Percentiles rank a stretch among this genome's conserved stretches.
These are phyloP conservation scores for Steatocranus sp. DNA, from an alignment of 2,797 vertebrate species.

Conservation along the genomic window DNA sequence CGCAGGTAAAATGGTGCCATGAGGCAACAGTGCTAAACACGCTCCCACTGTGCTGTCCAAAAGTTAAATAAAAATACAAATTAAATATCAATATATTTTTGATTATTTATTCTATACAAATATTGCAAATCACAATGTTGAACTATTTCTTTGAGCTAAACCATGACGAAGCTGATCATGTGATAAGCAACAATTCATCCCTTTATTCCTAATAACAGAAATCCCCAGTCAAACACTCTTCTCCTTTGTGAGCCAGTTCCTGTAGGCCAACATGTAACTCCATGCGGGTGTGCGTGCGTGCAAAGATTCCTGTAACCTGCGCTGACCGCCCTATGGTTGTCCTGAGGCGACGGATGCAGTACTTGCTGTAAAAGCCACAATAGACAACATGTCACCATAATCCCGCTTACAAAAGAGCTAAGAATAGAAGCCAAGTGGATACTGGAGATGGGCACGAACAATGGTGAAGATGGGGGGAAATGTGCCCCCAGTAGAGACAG, in stretches of 20 bases:
- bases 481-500: constrained; percentile 22
- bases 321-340: constrained; percentile 1
- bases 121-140: background rate
- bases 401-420: constrained; percentile 58
- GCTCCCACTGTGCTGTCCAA: rapidly evolving
- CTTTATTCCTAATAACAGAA: background rate
- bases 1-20: background rate
- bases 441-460: constrained; percentile 57
- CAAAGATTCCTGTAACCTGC: constrained; percentile 32
- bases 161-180: background rate
- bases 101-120: background rate
- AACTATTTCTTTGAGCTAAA: background rate
- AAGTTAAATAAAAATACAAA: background rate
- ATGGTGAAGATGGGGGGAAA: constrained; percentile 28
- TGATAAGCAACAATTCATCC: background rate
- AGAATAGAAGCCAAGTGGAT: constrained; percentile 73
- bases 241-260: background rate
- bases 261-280: constrained; percentile 9
- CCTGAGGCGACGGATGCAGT: constrained; percentile 44
- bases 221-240: background rate
- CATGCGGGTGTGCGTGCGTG: constrained; percentile 9
- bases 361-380: constrained; percentile 47
- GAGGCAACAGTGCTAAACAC: background rate
- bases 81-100: background rate
- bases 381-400: constrained; percentile 65